phyloP scores from a whole-genome alignment of 2,113 vertebrate genomes.

The Actinemys pallida region DNA sequence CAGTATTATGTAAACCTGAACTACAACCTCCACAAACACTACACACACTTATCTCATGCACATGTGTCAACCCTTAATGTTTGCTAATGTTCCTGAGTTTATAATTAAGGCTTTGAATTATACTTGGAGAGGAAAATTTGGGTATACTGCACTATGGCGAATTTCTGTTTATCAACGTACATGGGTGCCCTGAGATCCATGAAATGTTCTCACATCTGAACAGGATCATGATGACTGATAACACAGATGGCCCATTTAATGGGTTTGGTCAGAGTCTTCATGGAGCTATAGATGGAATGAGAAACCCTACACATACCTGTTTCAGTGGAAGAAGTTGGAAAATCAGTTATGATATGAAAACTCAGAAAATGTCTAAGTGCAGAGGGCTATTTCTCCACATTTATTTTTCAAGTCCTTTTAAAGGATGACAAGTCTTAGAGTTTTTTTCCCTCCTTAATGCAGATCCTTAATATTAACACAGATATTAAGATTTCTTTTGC shows the following conservation, averaged over 20 bases:
- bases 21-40: conserved; percentile 39
- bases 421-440: neutral
- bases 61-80: conserved; percentile 25
- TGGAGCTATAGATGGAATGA: neutral
- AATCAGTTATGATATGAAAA: neutral
- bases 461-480: neutral
- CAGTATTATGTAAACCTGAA: conserved; percentile 41
- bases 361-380: neutral
- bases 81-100: conserved; percentile 13
- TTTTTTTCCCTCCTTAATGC: neutral
- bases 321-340: neutral
- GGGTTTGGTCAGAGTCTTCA: neutral
- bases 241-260: neutral
- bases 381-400: neutral
- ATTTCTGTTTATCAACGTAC: neutral
- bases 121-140: neutral
- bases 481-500: neutral
- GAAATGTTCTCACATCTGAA: neutral
- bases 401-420: neutral
- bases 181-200: too few species aligned
- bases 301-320: neutral
- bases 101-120: conserved; percentile 42
- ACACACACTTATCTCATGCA: conserved; percentile 28
- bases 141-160: neutral
- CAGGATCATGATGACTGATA: conserved; percentile 4